These are phyloP conservation scores for Opisthograptis luteolata DNA, from an alignment of 2,888 invertebrate genomes.

Conservation along the genomic window DNA sequence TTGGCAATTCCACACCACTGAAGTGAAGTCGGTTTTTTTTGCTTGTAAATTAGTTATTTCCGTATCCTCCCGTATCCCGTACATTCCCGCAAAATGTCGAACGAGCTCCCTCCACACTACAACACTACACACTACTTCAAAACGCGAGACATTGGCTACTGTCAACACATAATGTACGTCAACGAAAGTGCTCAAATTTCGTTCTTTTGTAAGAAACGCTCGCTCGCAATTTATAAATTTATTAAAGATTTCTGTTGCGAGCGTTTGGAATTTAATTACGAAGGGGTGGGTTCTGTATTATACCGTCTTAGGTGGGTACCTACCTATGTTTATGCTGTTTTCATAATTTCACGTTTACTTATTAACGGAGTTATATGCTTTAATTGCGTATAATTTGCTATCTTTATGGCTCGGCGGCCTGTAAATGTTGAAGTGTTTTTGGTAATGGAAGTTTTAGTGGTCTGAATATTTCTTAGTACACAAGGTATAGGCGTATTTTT, in stretches of 20 bases:
- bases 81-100: too few species aligned
- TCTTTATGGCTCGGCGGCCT: constrained; percentile 11
- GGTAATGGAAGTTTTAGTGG: too few species aligned
- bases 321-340: constrained; percentile 18
- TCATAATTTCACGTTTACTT: constrained; percentile 20
- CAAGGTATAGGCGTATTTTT: too few species aligned
- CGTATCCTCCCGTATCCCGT: too few species aligned
- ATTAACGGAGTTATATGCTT: constrained; percentile 23
- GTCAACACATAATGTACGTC: constrained; percentile 28
- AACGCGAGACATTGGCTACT: constrained; percentile 3
- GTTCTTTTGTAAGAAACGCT: constrained; percentile 71
- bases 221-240: constrained; percentile 78
- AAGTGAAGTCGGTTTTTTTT: too few species aligned
- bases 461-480: too few species aligned
- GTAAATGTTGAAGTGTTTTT: not conserved
- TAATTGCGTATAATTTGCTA: constrained; percentile 12
- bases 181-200: constrained; percentile 65
- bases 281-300: constrained; percentile 18
- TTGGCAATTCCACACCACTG: too few species aligned
- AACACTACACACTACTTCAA: not conserved
- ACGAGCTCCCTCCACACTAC: too few species aligned
- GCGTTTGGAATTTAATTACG: constrained; percentile 60
- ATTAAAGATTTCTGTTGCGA: constrained; percentile 61
- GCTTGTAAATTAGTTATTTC: too few species aligned
- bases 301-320: constrained; percentile 22